phyloP scores from a whole-genome alignment of 2,888 invertebrate species.

The Xestia rhomboidea region DNA sequence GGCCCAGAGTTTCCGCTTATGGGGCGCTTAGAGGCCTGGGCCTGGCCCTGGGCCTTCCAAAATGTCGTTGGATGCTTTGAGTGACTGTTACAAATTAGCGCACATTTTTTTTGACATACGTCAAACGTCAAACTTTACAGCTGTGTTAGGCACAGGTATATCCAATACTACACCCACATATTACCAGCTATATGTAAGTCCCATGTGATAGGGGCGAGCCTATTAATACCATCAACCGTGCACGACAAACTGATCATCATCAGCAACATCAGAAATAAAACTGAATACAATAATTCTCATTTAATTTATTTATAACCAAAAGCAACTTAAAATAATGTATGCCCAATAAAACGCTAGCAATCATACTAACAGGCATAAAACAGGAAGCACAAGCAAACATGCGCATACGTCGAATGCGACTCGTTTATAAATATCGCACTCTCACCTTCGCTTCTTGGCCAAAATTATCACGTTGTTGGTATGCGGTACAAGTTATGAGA shows the following conservation, averaged over 20 bases:
- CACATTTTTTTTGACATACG: background rate
- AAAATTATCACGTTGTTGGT: slow-evolving; percentile 83
- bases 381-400: slow-evolving; percentile 78
- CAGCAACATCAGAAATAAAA: background rate
- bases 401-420: slow-evolving; percentile 72
- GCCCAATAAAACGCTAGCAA: slow-evolving; percentile 46
- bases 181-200: background rate
- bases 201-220: background rate
- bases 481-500: slow-evolving; percentile 54
- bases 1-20: no score
- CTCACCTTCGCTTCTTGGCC: slow-evolving; percentile 87
- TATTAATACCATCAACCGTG: background rate
- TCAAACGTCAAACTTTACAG: background rate
- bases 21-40: no score
- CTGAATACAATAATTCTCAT: background rate
- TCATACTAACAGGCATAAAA: slow-evolving; percentile 65
- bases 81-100: background rate
- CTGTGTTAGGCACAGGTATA: background rate
- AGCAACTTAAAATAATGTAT: slow-evolving; percentile 16
- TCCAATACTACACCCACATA: background rate
- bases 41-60: background rate
- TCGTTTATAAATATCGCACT: slow-evolving; percentile 81
- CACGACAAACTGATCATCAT: background rate
- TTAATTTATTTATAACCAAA: background rate
- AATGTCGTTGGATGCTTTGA: background rate